Conservation (phyloP, 2,797 vertebrate species). For the Mustela erminea region DNA sequence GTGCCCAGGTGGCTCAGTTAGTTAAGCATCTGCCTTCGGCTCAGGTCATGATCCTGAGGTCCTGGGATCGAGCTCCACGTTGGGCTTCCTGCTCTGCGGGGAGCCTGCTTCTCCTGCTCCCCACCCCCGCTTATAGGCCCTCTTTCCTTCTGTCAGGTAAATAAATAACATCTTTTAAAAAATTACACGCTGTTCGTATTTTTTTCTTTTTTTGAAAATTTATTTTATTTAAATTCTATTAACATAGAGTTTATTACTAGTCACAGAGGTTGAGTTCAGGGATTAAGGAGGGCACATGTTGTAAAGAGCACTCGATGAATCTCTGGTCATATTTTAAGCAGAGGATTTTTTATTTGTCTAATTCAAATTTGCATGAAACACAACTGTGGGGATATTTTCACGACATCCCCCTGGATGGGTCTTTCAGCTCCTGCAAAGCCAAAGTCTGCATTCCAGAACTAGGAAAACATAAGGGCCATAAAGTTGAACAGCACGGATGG, state of each 20-base stretch:
- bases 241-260: background rate
- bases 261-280: background rate
- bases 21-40: too few relatives aligned
- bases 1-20: too few relatives aligned
- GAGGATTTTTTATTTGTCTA: background rate
- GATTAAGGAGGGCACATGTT: background rate
- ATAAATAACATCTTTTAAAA: too few relatives aligned
- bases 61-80: too few relatives aligned
- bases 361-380: background rate
- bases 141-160: too few relatives aligned
- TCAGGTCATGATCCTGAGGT: too few relatives aligned
- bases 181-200: background rate
- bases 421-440: background rate
- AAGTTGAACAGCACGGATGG: background rate
- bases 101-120: too few relatives aligned
- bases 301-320: background rate
- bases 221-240: background rate
- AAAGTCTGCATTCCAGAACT: background rate
- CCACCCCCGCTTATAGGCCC: too few relatives aligned
- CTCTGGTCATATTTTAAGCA: background rate
- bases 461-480: background rate
- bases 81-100: too few relatives aligned
- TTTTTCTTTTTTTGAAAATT: background rate
- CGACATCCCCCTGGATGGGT: background rate
- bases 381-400: background rate